Conservation (phyloP, 53 echinoderm and acorn worm genomes). For the Apostichopus leukothele region DNA sequence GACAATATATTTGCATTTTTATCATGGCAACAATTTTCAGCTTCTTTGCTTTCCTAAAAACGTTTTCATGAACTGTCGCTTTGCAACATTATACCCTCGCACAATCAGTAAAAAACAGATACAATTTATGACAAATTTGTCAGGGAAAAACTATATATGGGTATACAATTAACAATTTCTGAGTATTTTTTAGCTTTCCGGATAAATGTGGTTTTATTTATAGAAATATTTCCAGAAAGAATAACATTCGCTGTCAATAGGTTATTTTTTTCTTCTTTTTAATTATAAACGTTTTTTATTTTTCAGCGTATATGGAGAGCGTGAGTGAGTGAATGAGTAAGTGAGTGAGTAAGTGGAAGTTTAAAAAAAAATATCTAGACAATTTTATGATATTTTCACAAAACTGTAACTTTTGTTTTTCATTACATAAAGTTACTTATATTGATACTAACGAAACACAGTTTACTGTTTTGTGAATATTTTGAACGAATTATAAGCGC, state of each 20-base stretch:
- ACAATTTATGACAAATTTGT: background rate
- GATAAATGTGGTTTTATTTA: too few relatives aligned
- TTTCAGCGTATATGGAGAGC: too few relatives aligned
- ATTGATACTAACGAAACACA: background rate
- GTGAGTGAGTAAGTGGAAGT: background rate
- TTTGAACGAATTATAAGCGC: constrained; percentile 34
- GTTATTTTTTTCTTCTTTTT: too few relatives aligned
- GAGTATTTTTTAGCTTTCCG: too few relatives aligned
- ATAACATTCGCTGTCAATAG: too few relatives aligned
- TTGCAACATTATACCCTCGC: background rate
- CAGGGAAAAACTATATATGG: background rate
- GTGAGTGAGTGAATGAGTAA: too few relatives aligned
- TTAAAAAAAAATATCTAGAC: background rate
- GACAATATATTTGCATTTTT: too few relatives aligned
- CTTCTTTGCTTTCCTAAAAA: too few relatives aligned
- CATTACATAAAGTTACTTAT: background rate
- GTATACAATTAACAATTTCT: background rate
- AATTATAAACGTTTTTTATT: too few relatives aligned
- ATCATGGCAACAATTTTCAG: too few relatives aligned
- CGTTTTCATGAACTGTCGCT: too few relatives aligned
- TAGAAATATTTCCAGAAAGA: background rate
- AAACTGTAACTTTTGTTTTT: background rate
- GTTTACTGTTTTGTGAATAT: constrained; percentile 23
- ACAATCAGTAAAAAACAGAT: background rate
- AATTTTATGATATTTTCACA: background rate